Base-by-base conservation (phyloP, 2,888 invertebrate genomes). In the Priocnemis perturbator region DNA sequence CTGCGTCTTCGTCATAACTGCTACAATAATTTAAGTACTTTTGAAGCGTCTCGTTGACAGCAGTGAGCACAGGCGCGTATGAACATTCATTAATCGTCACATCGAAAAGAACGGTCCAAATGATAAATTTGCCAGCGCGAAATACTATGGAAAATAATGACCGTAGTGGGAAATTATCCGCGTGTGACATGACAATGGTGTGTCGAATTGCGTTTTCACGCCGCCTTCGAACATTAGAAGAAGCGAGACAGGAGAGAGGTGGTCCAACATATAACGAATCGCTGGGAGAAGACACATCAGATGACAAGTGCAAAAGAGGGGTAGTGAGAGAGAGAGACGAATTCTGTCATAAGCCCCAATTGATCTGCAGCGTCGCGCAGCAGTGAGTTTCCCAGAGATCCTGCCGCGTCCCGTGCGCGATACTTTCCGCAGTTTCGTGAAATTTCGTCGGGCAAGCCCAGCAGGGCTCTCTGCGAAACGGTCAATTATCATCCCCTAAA, bases 401-500 rank as follows among this genome's bases (percentile, higher is more conserved):
- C 21, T 47, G 61, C n/a, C n/a, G 48, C 47, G 55, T 26, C 37
- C 7, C 1, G 11, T 11, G 26, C 26, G 5, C 26, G 26, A 5
- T 56, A 21, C 19, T 58, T 58, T 66, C 61, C 61, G 55, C 45
- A 23, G 56, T 74, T 72, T 78, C 76, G 64, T 67, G 68, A 75
- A 68, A 79, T 11, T 77, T 79, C 77, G 75, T 73, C 65, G 76
- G 73, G 67, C 69, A 1, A 3, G 37, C 37, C 14, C 26, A 5
- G 74, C 64, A 69, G 67, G 30, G n/a, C n/a, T n/a, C n/a, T n/a
- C n/a, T n/a, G n/a, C 59, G 70, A 77, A 77, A 79, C 79, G 83
- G 83, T 87, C 86, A 85, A 86, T 87, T 86, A 87, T 85, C 85
- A 85, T 85, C 83, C 84, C 85, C 84, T 85, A 84, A 87, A 85